Conservation (phyloP, 2,797 vertebrate genomes). For the Thamnophis elegans region DNA sequence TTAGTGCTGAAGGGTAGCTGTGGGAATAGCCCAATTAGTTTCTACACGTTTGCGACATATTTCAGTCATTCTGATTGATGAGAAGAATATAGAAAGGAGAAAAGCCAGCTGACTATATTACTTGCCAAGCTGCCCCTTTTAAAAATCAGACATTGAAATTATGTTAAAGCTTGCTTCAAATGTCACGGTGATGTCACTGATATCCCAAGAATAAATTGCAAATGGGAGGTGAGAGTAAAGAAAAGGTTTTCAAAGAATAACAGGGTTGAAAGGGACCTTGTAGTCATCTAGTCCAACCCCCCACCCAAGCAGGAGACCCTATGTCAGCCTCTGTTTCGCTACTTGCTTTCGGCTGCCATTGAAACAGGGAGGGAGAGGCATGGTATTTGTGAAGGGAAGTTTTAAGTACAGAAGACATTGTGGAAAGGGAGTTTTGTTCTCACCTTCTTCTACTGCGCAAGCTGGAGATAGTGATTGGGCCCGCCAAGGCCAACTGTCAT, state of each 20-base stretch:
- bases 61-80: background rate
- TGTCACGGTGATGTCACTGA: constrained; percentile 49
- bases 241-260: constrained; percentile 39
- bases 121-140: constrained; percentile 3
- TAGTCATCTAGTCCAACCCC: too few species aligned
- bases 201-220: constrained; percentile 56
- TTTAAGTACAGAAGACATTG: too few species aligned
- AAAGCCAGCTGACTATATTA: constrained; percentile 7
- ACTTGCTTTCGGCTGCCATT: too few species aligned
- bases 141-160: constrained; percentile 31
- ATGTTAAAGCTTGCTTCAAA: constrained; percentile 39
- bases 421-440: too few species aligned
- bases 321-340: too few species aligned
- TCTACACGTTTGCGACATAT: background rate
- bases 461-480: too few species aligned
- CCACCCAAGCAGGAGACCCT: too few species aligned
- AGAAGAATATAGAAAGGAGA: background rate
- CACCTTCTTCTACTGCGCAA: too few species aligned
- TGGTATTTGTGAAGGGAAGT: too few species aligned
- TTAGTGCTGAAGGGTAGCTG: constrained; percentile 4
- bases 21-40: background rate
- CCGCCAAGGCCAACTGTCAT: too few species aligned
- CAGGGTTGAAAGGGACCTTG: too few species aligned
- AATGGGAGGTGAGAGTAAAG: background rate
- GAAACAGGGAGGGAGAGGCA: too few species aligned